Conservation (phyloP, 2,113 vertebrate species). For the Hystrix brachyura region DNA sequence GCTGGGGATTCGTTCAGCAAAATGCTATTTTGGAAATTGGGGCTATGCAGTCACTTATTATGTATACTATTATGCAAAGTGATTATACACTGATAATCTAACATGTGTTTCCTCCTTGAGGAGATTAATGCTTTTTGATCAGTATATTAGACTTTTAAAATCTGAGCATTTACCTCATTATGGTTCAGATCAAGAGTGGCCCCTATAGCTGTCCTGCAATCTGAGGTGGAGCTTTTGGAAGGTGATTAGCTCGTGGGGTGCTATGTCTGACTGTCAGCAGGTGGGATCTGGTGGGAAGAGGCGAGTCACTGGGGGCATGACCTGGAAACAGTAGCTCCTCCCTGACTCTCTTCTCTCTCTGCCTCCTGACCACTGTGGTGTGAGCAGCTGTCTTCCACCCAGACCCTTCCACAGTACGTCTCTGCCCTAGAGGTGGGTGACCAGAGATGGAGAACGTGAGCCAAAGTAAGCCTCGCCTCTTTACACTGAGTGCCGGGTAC, state of each 20-base stretch:
- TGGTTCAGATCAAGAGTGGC: neutral
- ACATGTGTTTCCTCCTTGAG: neutral
- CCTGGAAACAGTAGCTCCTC: neutral
- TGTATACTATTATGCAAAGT: neutral
- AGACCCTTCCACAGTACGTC: neutral
- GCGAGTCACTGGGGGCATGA: neutral
- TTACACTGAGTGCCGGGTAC: neutral
- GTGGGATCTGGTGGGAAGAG: neutral
- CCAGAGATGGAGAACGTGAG: neutral
- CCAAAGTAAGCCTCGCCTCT: neutral
- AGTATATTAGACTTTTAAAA: neutral
- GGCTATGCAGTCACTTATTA: neutral
- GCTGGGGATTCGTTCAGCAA: neutral
- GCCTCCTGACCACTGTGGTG: neutral
- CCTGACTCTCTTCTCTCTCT: neutral
- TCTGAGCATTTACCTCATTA: neutral
- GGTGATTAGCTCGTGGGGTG: neutral
- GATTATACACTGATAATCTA: neutral
- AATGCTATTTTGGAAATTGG: neutral
- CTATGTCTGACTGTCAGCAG: neutral
- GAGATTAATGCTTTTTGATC: neutral
- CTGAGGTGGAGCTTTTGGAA: neutral
- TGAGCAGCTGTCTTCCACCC: neutral
- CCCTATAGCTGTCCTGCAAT: neutral
- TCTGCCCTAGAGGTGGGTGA: neutral